These are phyloP conservation scores for Percina caprodes DNA, from an alignment of 2,113 vertebrate species.

Conservation along the genomic window DNA sequence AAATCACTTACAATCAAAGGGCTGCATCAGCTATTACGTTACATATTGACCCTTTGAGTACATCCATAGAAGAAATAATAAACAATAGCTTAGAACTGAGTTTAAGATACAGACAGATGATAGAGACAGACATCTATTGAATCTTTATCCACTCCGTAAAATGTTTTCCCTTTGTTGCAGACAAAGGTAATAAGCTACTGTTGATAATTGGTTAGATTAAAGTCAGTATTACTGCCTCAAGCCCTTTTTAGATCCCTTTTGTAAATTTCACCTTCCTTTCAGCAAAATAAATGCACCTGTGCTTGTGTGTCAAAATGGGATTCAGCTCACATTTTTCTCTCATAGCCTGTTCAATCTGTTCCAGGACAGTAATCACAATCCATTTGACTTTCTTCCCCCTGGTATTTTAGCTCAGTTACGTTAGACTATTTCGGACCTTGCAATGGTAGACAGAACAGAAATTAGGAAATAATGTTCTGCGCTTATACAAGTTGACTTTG, in stretches of 20 bases:
- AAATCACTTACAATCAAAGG: not conserved
- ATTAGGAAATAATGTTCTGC: slow-evolving; percentile 47
- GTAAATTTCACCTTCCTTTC: slow-evolving; percentile 74
- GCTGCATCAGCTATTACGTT: not conserved
- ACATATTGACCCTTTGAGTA: not conserved
- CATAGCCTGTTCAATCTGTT: slow-evolving; percentile 91
- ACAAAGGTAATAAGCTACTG: slow-evolving; percentile 51
- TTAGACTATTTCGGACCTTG: slow-evolving; percentile 71
- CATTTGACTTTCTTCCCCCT: slow-evolving; percentile 91
- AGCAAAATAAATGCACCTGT: slow-evolving; percentile 83
- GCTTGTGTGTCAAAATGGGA: slow-evolving; percentile 83
- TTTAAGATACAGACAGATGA: slow-evolving; percentile 9
- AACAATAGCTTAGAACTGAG: not conserved
- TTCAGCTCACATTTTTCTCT: slow-evolving; percentile 90
- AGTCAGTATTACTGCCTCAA: slow-evolving; percentile 51
- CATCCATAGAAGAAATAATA: not conserved
- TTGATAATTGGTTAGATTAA: slow-evolving; percentile 60
- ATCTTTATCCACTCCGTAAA: slow-evolving; percentile 6
- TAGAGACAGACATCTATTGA: not conserved
- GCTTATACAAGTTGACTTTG: slow-evolving; percentile 51
- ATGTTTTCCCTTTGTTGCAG: slow-evolving; percentile 40
- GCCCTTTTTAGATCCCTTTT: slow-evolving; percentile 54
- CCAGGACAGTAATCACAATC: slow-evolving; percentile 92
- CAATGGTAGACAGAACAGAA: slow-evolving; percentile 70
- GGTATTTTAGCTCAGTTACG: slow-evolving; percentile 88